Conservation (phyloP, 2,888 invertebrate genomes). For the Periphyllus acericola region DNA sequence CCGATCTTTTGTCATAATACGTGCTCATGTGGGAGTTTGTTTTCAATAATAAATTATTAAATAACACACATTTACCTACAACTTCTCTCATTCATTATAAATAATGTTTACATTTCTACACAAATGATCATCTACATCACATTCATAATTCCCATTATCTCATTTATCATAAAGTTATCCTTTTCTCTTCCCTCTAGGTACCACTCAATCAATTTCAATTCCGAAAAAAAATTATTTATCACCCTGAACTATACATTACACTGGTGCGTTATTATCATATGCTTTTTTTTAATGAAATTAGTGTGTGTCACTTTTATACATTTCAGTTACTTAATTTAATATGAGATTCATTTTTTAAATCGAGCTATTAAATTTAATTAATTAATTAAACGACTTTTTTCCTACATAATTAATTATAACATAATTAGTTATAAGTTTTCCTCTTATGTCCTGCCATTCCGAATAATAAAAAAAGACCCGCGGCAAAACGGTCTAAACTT, state of each 20-base stretch:
- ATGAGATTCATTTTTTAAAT: not conserved
- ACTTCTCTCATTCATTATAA: too few relatives aligned
- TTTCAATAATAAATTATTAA: too few relatives aligned
- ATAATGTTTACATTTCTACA: too few relatives aligned
- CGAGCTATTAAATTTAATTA: not conserved
- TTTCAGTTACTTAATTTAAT: not conserved
- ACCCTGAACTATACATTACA: not conserved
- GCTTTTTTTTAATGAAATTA: not conserved
- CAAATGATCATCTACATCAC: too few relatives aligned
- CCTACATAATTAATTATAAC: not conserved
- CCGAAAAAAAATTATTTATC: not conserved
- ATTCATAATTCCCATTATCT: too few relatives aligned
- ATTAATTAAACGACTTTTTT: not conserved
- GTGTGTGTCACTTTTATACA: not conserved
- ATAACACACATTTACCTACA: too few relatives aligned
- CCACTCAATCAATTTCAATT: too few relatives aligned
- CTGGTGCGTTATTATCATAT: not conserved
- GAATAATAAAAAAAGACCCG: too few relatives aligned
- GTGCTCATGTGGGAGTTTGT: too few relatives aligned
- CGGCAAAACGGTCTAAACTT: not conserved
- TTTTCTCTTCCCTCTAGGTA: too few relatives aligned
- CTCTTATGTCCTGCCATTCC: not conserved
- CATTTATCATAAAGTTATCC: too few relatives aligned
- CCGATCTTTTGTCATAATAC: too few relatives aligned
- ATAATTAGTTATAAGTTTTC: not conserved